Evolutionary conservation across 2,888 invertebrate genomes (phyloP).

Genomic region (Calameuta pallipes): DNA sequence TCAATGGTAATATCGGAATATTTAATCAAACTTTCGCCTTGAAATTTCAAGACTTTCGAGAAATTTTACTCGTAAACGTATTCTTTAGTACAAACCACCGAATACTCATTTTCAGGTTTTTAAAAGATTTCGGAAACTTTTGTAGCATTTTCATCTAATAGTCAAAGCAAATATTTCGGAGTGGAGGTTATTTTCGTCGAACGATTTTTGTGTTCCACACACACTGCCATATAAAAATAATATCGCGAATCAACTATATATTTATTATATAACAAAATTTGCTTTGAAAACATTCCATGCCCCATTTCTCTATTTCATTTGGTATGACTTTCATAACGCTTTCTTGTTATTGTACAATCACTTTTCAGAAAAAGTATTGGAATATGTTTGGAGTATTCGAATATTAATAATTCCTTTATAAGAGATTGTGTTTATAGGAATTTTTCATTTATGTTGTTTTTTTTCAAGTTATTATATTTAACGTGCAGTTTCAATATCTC

Average conservation of each 20-base stretch:
- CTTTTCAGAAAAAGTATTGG: not conserved
- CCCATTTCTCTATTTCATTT: not conserved
- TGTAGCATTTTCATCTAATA: not conserved
- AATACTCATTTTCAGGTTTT: not conserved
- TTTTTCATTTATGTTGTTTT: no score
- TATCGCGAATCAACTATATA: not conserved
- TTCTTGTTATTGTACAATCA: not conserved
- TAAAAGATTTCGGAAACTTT: not conserved
- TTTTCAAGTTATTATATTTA: not conserved
- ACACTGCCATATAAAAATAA: not conserved
- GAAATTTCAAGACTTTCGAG: not conserved
- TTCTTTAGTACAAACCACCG: not conserved
- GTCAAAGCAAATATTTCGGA: not conserved
- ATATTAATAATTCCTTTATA: not conserved
- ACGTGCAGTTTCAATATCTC: not conserved
- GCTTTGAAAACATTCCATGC: not conserved
- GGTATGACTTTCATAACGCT: not conserved
- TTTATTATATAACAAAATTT: not conserved
- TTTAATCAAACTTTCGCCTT: not conserved
- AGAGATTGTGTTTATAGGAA: no score
- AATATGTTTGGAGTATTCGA: not conserved
- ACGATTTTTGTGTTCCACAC: not conserved
- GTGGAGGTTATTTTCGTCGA: not conserved
- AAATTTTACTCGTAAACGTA: not conserved
- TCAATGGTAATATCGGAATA: not conserved